A percentile compares a stretch with the other conserved stretches of the same genome.
These are phyloP conservation scores for Anastatus disparis DNA, from an alignment of 1,140 invertebrate genomes.

Conservation along the genomic window DNA sequence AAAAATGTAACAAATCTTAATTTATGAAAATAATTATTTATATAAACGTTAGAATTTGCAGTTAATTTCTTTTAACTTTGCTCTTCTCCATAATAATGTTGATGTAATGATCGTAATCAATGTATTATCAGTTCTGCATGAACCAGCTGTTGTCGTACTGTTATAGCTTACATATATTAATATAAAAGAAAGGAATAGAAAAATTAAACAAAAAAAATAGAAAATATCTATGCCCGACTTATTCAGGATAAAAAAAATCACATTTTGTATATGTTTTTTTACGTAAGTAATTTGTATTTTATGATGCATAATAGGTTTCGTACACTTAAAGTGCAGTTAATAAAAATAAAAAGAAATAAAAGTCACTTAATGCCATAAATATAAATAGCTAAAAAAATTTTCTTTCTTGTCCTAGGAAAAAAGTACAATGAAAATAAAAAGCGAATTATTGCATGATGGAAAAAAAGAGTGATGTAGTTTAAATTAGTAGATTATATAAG, in stretches of 20 bases:
- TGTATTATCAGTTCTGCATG: slow-evolving; percentile 9
- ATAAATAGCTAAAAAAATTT: too few relatives aligned
- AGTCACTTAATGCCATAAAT: slow-evolving; percentile 23
- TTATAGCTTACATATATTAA: not conserved
- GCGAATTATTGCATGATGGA: too few relatives aligned
- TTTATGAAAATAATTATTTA: too few relatives aligned
- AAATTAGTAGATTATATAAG: too few relatives aligned
- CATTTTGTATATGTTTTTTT: slow-evolving; percentile 60
- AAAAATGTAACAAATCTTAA: too few relatives aligned
- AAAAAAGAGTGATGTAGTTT: too few relatives aligned
- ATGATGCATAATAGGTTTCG: slow-evolving; percentile 40
- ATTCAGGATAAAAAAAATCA: slow-evolving; percentile 41
- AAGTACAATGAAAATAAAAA: too few relatives aligned
- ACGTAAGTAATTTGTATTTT: slow-evolving; percentile 49
- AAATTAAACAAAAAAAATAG: not conserved
- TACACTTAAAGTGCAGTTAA: slow-evolving; percentile 10
- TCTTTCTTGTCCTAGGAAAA: too few relatives aligned
- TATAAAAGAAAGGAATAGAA: not conserved
- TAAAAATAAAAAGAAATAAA: not conserved
- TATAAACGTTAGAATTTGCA: too few relatives aligned
- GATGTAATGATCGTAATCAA: not conserved
- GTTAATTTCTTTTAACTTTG: too few relatives aligned
- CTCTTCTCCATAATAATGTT: not conserved
- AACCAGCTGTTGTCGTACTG: not conserved
- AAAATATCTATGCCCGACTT: not conserved